phyloP scores from a whole-genome alignment of 35 echinoderm and acorn worm genomes.

The Eucidaris tribuloides region DNA sequence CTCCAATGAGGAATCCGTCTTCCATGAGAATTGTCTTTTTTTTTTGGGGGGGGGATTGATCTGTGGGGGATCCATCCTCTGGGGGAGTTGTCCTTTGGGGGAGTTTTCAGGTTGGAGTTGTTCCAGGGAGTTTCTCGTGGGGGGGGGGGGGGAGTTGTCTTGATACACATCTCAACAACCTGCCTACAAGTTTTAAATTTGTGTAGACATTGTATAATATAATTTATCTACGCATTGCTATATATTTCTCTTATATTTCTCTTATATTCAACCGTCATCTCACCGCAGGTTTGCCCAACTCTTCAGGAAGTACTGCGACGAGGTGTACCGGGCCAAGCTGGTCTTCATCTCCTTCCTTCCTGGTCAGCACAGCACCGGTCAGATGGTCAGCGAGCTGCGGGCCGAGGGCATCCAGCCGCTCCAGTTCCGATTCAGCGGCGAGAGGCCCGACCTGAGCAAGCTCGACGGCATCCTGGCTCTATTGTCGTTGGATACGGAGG shows the following conservation, averaged over 20 bases:
- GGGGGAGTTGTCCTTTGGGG: no score
- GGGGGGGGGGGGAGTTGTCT: no score
- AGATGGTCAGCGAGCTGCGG: conserved; percentile 48
- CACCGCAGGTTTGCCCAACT: conserved; percentile 42
- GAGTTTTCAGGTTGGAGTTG: no score
- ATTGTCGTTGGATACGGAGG: no score
- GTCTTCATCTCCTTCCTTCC: conserved; percentile 84
- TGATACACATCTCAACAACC: no score
- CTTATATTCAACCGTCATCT: not conserved
- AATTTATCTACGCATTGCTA: not conserved
- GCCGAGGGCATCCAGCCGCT: conserved; percentile 16
- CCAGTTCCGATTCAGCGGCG: conserved; percentile 56
- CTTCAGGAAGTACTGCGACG: conserved; percentile 63
- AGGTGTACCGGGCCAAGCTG: conserved; percentile 60
- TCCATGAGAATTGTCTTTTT: no score
- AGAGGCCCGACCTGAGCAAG: conserved; percentile 67
- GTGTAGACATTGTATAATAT: no score
- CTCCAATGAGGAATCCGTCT: no score
- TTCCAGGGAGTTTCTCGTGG: no score
- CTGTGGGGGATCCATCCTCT: no score
- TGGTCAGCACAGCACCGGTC: conserved; percentile 35
- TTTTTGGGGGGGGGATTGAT: no score
- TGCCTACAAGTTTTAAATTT: no score
- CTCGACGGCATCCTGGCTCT: conserved; percentile 68
- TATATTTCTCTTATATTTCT: not conserved